Evolutionary conservation across 2,888 invertebrate genomes (phyloP).

Genomic region (Cantharis flavilabris): DNA sequence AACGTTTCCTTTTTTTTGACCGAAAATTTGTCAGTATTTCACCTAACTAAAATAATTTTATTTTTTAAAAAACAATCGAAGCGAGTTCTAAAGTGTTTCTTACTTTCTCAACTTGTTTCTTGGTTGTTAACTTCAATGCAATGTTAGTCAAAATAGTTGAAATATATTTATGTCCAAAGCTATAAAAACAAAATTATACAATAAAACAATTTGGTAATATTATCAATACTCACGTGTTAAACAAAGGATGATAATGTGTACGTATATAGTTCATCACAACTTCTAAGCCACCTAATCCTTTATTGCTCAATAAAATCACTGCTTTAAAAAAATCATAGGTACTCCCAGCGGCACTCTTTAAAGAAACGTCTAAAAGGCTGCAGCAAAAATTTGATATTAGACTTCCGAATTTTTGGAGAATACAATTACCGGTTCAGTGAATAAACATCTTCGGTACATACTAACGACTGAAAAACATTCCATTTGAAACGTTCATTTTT

Average conservation of each 20-base stretch:
- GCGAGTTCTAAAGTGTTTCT: not conserved
- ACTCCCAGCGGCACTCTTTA: not conserved
- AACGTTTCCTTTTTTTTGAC: not conserved
- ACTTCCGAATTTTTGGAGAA: not conserved
- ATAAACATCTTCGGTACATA: slow-evolving; percentile 17
- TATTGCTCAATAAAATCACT: slow-evolving; percentile 4
- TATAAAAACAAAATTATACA: not conserved
- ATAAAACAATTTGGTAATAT: not conserved
- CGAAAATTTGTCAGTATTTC: not conserved
- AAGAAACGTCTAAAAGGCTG: not conserved
- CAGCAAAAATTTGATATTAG: not conserved
- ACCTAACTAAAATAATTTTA: not conserved
- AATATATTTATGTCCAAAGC: not conserved
- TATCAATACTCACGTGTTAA: not conserved
- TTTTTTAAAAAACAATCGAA: not conserved
- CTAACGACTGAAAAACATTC: slow-evolving; percentile 26
- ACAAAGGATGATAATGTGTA: not conserved
- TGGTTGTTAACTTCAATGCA: slow-evolving; percentile 18
- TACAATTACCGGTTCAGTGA: slow-evolving; percentile 13
- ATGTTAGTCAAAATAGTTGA: slow-evolving; percentile 8
- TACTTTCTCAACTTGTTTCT: slow-evolving; percentile 24
- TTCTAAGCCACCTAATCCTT: slow-evolving; percentile 7
- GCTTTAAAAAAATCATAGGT: not conserved
- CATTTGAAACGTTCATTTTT: slow-evolving; percentile 3
- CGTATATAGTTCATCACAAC: slow-evolving; percentile 12